Evolutionary conservation across 2,797 vertebrate genomes (phyloP), one percentile per base, ranked within the genome.

Genomic region (Nasua narica): DNA sequence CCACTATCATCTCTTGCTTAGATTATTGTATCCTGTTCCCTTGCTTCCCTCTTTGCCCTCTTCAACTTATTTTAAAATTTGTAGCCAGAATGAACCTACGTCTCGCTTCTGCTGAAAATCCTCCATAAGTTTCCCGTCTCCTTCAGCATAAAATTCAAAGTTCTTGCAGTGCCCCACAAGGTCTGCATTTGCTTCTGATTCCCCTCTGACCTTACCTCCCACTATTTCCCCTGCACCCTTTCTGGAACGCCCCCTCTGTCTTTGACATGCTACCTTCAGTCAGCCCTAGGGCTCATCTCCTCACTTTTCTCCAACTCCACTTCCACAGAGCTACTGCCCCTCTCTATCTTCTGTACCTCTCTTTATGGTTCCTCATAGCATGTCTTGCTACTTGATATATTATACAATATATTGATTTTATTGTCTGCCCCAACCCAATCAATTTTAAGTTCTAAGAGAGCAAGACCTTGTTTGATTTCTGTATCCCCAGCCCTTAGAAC

Each of bases 41-140:
- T 16, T 19, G 85, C 16, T 88, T 91, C 72, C 86, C 60, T 60
- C 52, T 86, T 92, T 93, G 85, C 56, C 81, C 19, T 70, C 37
- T 86, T 77, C 56, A 50, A 50, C 67, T 94, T 35, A 48, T 90
- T 96, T 94, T 70, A 43, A 76, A 93, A 96, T 56, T 29, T 62
- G 40, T 27, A 50, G 48, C 74, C 94, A 87, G 46, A 84, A 69
- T 23, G 37, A 82, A 52, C 48, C 56, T 32, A 25, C 9, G 18
- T 70, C 56, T 90, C 12, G 15, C 43, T 79, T 95, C 43, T 67
- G 62, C 77, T 90, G 48, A 91, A 95, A 92, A 87, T 19, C 37
- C 13, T 93, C 79, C 48, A 70, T 12, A 48, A 40, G 54, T 10
- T 83, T 74, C 65, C 37, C 19, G 7, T 29, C 35, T 65, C n/a